Evolutionary conservation across 2,888 invertebrate genomes (phyloP).

Genomic region (Saturnia japonica): DNA sequence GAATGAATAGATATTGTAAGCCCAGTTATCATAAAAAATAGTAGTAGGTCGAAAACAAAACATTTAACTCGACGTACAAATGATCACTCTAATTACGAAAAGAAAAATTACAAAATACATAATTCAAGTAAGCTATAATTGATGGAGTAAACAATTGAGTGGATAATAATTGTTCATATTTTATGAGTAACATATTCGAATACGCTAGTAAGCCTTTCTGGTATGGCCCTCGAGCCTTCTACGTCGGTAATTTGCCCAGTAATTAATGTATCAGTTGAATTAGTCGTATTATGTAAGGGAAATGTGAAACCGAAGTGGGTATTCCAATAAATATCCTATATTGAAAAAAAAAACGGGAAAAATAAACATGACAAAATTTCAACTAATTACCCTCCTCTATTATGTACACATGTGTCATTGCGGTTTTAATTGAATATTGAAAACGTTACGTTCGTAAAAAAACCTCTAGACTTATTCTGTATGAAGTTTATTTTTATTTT

Average conservation of each 20-base stretch:
- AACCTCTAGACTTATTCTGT: background rate
- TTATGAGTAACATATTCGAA: constrained; percentile 57
- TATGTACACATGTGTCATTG: constrained; percentile 59
- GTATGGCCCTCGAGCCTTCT: constrained; percentile 63
- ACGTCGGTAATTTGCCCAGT: constrained; percentile 72
- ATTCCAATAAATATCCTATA: constrained; percentile 50
- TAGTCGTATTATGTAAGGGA: constrained; percentile 70
- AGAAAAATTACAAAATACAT: constrained; percentile 57
- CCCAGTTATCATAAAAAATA: no score
- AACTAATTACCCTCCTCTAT: constrained; percentile 34
- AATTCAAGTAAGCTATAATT: constrained; percentile 46
- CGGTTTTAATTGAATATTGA: constrained; percentile 16
- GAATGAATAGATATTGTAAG: no score
- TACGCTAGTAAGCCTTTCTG: constrained; percentile 57
- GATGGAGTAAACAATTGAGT: constrained; percentile 59
- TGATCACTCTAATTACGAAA: constrained; percentile 31
- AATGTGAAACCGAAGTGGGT: constrained; percentile 62
- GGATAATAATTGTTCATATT: constrained; percentile 65
- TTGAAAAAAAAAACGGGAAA: constrained; percentile 47
- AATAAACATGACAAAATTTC: constrained; percentile 39
- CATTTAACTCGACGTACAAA: background rate
- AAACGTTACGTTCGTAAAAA: background rate
- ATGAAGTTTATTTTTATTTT: no score
- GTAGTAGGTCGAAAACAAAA: no score
- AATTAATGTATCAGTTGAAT: constrained; percentile 74